Evolutionary conservation across 1,140 invertebrate genomes (phyloP).

Genomic region (Lineus longissimus): DNA sequence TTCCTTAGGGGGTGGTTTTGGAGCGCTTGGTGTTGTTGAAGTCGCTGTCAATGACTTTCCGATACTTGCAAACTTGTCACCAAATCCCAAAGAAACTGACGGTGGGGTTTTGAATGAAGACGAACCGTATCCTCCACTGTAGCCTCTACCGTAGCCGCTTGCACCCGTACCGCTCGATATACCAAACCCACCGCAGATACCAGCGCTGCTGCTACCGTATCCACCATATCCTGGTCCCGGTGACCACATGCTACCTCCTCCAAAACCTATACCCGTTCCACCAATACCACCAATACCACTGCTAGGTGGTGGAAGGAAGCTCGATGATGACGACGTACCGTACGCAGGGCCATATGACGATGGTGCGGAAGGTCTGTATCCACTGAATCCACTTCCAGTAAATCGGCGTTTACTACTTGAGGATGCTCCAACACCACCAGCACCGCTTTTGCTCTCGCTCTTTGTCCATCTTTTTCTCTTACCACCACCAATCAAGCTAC

Average conservation of each 20-base stretch:
- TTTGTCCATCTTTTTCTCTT: background rate
- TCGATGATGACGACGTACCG: background rate
- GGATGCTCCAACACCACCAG: background rate
- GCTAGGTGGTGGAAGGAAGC: background rate
- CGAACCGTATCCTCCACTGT: background rate
- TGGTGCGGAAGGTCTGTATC: background rate
- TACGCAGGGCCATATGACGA: background rate
- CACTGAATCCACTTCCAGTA: conserved; percentile 2
- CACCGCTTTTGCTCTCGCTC: background rate
- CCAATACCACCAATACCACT: background rate
- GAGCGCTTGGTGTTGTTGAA: background rate
- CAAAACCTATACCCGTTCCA: too few relatives aligned
- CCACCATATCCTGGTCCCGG: background rate
- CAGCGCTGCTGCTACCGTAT: background rate
- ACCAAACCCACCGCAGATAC: background rate
- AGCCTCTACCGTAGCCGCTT: background rate
- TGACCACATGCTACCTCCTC: background rate
- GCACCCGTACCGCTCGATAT: background rate
- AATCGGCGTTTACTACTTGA: conserved; percentile 6
- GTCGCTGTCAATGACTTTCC: background rate
- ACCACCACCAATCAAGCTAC: background rate
- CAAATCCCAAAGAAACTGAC: background rate
- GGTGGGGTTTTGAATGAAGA: background rate
- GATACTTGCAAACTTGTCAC: background rate
- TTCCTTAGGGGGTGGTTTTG: background rate